Percentiles rank a stretch among this genome's conserved stretches.
Evolutionary conservation across 1,140 invertebrate genomes (phyloP).

Genomic region (Pentalonia nigronervosa): DNA sequence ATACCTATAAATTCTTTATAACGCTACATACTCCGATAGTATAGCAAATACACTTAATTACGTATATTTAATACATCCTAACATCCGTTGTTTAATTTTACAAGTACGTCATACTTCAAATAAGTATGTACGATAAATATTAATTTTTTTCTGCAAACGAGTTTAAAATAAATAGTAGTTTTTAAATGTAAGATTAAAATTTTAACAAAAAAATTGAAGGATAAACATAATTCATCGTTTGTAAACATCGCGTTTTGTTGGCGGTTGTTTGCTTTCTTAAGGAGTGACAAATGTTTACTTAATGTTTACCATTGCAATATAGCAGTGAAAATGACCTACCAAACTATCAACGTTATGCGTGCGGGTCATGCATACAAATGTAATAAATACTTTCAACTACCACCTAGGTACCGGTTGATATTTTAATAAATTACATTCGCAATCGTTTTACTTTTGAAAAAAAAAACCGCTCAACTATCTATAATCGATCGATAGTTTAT

Average conservation of each 20-base stretch:
- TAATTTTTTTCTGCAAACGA: not conserved
- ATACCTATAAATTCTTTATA: not conserved
- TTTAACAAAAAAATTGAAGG: slow-evolving; percentile 17
- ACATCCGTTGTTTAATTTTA: not conserved
- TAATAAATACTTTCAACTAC: slow-evolving; percentile 8
- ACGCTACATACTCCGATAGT: not conserved
- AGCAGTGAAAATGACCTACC: not conserved
- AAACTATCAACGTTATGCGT: not conserved
- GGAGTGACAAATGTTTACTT: slow-evolving; percentile 21
- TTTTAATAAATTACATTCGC: not conserved
- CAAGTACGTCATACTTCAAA: not conserved
- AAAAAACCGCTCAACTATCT: not conserved
- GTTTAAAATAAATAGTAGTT: not conserved
- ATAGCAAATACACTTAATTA: not conserved
- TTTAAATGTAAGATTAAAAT: slow-evolving; percentile 24
- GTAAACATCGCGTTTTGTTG: not conserved
- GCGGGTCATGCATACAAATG: not conserved
- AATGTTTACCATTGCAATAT: not conserved
- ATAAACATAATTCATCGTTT: slow-evolving; percentile 27
- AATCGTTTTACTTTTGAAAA: not conserved
- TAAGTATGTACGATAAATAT: not conserved
- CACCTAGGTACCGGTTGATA: not conserved
- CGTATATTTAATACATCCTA: not conserved
- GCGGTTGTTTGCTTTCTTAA: slow-evolving; percentile 24
- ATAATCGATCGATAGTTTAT: not conserved